Evolutionary conservation across 1,140 invertebrate species (phyloP).

Genomic region (Drosophila lini): DNA sequence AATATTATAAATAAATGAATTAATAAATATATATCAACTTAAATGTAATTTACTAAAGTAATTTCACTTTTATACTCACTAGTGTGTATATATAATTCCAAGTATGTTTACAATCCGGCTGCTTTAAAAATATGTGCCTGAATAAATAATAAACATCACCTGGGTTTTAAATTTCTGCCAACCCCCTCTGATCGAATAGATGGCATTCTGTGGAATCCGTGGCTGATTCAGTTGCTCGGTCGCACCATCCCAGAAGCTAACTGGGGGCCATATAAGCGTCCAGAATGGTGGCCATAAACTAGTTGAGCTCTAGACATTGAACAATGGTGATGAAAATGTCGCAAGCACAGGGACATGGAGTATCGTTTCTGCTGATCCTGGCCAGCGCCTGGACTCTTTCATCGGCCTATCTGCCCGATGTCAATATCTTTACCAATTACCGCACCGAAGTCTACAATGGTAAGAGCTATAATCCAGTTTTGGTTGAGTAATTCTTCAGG

Average conservation of each 20-base stretch:
- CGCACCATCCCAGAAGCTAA: not conserved
- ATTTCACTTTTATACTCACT: not conserved
- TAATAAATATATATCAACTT: too few relatives aligned
- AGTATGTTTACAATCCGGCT: not conserved
- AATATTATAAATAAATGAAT: too few relatives aligned
- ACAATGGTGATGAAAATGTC: conserved; percentile 7
- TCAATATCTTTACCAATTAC: conserved; percentile 72
- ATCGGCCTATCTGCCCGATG: conserved; percentile 54
- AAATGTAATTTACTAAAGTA: too few relatives aligned
- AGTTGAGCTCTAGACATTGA: conserved; percentile 4
- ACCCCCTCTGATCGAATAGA: not conserved
- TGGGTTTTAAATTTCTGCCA: not conserved
- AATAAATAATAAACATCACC: too few relatives aligned
- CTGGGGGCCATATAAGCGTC: conserved; percentile 17
- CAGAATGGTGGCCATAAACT: not conserved
- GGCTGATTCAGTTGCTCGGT: conserved; percentile 19
- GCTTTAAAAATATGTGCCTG: not conserved
- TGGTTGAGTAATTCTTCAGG: not conserved
- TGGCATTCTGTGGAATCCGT: not conserved
- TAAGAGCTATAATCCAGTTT: conserved; percentile 3
- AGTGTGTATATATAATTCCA: not conserved
- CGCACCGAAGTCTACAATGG: conserved; percentile 71
- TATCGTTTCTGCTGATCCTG: conserved; percentile 31
- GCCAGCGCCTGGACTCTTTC: conserved; percentile 17
- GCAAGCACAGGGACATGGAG: not conserved